These are phyloP conservation scores for Pygoscelis adeliae DNA, from an alignment of 2,113 vertebrate species.

Conservation along the genomic window DNA sequence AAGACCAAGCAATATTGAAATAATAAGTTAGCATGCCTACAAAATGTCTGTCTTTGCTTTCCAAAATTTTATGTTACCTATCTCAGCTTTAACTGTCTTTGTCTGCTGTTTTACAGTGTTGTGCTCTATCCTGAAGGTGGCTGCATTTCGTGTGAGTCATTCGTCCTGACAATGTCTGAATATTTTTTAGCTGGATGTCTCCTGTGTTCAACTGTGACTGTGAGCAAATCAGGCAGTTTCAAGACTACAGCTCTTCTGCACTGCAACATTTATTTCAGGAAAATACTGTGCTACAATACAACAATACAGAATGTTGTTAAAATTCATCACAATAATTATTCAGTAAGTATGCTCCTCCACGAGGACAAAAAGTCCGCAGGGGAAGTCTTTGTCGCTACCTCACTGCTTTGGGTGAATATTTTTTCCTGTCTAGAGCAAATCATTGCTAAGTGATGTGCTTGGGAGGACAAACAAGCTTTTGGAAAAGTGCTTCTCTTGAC, in stretches of 20 bases:
- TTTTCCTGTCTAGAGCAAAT: neutral
- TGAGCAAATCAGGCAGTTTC: neutral
- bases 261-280: neutral
- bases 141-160: neutral
- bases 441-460: rapidly evolving
- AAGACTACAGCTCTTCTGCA: neutral
- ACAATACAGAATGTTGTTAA: neutral
- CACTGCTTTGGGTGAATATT: neutral
- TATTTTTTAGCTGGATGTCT: neutral
- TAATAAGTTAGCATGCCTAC: neutral
- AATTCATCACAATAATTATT: neutral
- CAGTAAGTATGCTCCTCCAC: neutral
- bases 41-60: neutral
- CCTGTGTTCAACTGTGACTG: neutral
- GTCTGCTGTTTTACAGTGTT: neutral
- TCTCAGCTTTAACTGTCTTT: neutral
- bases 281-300: neutral
- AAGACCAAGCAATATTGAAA: neutral
- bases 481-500: neutral
- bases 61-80: neutral
- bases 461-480: neutral
- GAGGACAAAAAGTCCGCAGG: neutral
- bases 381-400: neutral
- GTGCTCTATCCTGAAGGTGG: neutral
- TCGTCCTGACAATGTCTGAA: neutral